Evolutionary conservation across 2,888 invertebrate genomes (phyloP), one percentile per base, ranked within the genome.

Genomic region (Drosophila diplacantha): DNA sequence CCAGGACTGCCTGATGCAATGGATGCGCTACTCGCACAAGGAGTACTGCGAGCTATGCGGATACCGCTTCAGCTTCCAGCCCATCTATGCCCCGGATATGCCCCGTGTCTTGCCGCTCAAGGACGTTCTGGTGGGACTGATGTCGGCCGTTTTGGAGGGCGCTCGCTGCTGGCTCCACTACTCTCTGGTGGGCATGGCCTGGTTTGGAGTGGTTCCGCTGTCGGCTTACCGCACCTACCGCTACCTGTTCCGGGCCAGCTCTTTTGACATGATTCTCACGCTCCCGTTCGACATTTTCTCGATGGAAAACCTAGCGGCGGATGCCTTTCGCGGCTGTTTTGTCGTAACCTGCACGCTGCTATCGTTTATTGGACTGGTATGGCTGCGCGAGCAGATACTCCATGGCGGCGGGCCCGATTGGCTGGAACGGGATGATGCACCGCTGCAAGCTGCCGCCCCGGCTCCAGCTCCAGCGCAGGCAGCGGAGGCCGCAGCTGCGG

Each of bases 11-110:
- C 91, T 99, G 69, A 94, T 98, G 83, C 98, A 99, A 90, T 99
- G 99, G 99, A 95, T 99, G 93, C 93, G 98, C 72, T 99, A 99
- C 88, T 98, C 98, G 69, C 93, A 97, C 76, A 99, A 99, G 90
- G 99, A 99, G 88, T 98, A 96, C 87, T 99, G 99, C 90, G 99
- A 99, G 89, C 89, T 99, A 72, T 99, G 99, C 88, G 96, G 98
- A 68, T 96, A 99, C 89, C 93, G 96, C 65, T 99, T 99, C 89
- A 96, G 97, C 5, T 99, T 99, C 86, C 97, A 97, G 85, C 99
- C 99, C 29, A 99, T 99, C 81, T 99, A 99, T 89, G 97, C 98
- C n/a, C 97, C 98, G 29, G 99, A 99, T 87, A 99, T 99, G 99
- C 99, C 99, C n/a, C 93, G 98, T 66, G 92, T 98, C 65, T 90